These are phyloP conservation scores for Cheilosia impressa DNA, from an alignment of 2,888 invertebrate species.

Conservation along the genomic window DNA sequence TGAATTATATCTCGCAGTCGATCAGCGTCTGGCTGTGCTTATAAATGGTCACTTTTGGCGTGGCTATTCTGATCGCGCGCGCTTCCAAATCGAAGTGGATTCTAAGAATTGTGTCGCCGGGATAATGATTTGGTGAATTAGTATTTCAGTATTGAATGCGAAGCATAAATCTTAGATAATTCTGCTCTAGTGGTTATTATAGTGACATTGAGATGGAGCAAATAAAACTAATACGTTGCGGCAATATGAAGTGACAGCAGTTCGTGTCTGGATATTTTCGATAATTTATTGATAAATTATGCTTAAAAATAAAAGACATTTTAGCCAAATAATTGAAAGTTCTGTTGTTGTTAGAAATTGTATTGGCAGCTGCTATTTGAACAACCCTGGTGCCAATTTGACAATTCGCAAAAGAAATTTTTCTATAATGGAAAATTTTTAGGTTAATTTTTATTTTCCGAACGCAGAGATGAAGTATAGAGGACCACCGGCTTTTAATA, in stretches of 20 bases:
- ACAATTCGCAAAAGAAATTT: too few species aligned
- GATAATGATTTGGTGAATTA: slow-evolving; percentile 21
- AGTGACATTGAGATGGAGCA: slow-evolving; percentile 29
- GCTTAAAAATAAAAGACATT: too few species aligned
- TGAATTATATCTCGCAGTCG: slow-evolving; percentile 58
- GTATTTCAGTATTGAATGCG: slow-evolving; percentile 13
- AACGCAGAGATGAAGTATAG: too few species aligned
- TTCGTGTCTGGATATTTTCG: neutral
- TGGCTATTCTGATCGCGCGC: slow-evolving; percentile 37
- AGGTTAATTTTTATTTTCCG: too few species aligned
- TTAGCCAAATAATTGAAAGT: too few species aligned
- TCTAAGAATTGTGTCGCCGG: slow-evolving; percentile 16
- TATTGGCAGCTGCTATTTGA: too few species aligned
- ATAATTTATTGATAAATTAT: neutral
- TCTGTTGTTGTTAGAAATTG: too few species aligned
- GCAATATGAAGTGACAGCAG: neutral
- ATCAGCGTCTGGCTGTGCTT: slow-evolving; percentile 48
- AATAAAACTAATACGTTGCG: slow-evolving; percentile 1
- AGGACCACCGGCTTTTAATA: too few species aligned
- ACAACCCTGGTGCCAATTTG: too few species aligned
- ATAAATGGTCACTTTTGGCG: slow-evolving; percentile 33
- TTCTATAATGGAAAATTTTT: too few species aligned
- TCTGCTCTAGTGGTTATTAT: neutral
- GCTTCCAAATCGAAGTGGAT: slow-evolving; percentile 33
- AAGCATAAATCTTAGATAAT: slow-evolving; percentile 21